phyloP scores from a whole-genome alignment of 2,113 vertebrate species.

The Cervus canadensis region DNA sequence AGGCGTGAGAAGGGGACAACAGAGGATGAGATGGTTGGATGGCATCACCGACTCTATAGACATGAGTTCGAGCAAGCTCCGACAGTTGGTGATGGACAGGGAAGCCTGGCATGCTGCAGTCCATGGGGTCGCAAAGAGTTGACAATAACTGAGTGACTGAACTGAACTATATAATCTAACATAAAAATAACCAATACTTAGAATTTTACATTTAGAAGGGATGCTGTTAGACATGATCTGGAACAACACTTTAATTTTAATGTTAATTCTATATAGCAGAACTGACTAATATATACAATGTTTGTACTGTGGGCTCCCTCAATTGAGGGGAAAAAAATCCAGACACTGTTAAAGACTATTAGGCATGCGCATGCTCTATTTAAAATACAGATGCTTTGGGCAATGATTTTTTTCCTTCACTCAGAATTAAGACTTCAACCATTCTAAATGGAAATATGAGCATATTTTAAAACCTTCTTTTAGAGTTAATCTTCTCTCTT shows the following conservation, averaged over 20 bases:
- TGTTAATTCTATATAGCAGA: background rate
- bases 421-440: background rate
- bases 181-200: background rate
- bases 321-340: constrained; percentile 16
- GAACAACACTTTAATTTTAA: background rate
- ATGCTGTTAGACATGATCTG: background rate
- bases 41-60: background rate
- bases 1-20: background rate
- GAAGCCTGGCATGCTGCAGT: background rate
- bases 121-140: background rate
- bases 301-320: background rate
- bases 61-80: background rate
- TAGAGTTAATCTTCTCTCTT: background rate
- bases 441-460: background rate
- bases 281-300: background rate
- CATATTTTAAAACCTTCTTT: constrained; percentile 6
- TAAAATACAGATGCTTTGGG: background rate
- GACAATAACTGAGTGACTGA: background rate
- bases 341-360: background rate
- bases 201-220: background rate
- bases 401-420: background rate
- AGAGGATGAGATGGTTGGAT: background rate
- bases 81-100: background rate
- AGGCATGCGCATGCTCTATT: background rate
- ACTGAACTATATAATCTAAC: background rate